A percentile compares a stretch with the other conserved stretches of the same genome.
phyloP scores from a whole-genome alignment of 2,797 vertebrate genomes.

The Anomalospiza imberbis region DNA sequence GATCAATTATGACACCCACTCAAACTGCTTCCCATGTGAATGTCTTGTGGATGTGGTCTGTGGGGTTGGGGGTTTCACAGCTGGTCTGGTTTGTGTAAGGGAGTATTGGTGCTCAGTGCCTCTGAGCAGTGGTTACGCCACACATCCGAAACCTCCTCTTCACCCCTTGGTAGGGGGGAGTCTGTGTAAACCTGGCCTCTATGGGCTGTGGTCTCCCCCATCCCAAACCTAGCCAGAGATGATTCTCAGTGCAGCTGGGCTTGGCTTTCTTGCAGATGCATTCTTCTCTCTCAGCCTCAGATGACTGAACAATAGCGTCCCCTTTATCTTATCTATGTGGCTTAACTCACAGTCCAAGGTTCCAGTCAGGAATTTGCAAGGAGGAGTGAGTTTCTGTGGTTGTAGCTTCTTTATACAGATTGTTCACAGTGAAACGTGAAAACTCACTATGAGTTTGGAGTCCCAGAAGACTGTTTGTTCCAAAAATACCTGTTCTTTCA shows the following conservation, averaged over 20 bases:
- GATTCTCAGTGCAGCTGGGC: neutral
- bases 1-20: neutral
- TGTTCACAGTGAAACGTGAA: neutral
- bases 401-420: neutral
- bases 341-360: neutral
- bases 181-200: neutral
- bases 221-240: neutral
- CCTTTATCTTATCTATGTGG: neutral
- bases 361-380: neutral
- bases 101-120: neutral
- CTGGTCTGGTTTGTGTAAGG: neutral
- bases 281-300: neutral
- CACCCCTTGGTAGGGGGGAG: rapidly evolving
- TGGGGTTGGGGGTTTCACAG: neutral
- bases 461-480: neutral
- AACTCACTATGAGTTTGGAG: neutral
- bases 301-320: neutral
- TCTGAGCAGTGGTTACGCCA: neutral
- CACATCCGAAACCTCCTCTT: rapidly evolving
- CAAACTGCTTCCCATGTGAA: rapidly evolving
- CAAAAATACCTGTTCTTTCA: neutral
- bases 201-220: neutral
- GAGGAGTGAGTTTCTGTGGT: neutral
- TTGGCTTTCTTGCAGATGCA: neutral
- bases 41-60: rapidly evolving